Percentiles rank a stretch among this genome's conserved stretches.
phyloP scores from a whole-genome alignment of 2,113 vertebrate species.

The Desmodus rotundus region DNA sequence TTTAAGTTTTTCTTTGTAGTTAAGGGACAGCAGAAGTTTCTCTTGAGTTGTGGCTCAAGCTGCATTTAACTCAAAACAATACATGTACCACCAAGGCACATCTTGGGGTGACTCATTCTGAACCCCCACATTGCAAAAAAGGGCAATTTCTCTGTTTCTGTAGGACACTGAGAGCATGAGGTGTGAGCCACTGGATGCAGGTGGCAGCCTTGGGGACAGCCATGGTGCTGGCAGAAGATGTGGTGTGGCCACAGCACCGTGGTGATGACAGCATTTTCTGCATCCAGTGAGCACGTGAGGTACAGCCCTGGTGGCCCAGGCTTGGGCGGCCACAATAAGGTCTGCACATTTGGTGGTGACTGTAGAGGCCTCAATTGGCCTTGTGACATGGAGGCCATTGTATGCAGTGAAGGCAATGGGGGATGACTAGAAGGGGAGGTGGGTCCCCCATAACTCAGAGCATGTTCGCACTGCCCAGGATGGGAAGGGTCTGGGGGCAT shows the following conservation, averaged over 20 bases:
- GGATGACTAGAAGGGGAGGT: background rate
- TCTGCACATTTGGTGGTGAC: background rate
- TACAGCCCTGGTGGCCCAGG: background rate
- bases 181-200: background rate
- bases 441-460: background rate
- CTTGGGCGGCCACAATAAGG: too few species aligned
- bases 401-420: fast-evolving
- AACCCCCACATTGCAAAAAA: background rate
- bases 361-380: too few species aligned
- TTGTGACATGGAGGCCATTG: fast-evolving
- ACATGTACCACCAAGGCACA: background rate
- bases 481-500: background rate
- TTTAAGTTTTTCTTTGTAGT: background rate
- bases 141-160: background rate
- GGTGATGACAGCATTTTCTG: background rate
- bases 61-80: background rate
- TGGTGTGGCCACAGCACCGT: background rate
- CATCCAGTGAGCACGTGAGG: background rate
- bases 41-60: background rate
- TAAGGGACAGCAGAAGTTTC: background rate
- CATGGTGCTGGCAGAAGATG: fast-evolving
- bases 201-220: background rate
- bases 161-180: background rate
- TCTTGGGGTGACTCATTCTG: background rate
- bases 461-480: fast-evolving